Base-by-base conservation (phyloP, 2,888 invertebrate genomes). In the Melipona beecheii region DNA sequence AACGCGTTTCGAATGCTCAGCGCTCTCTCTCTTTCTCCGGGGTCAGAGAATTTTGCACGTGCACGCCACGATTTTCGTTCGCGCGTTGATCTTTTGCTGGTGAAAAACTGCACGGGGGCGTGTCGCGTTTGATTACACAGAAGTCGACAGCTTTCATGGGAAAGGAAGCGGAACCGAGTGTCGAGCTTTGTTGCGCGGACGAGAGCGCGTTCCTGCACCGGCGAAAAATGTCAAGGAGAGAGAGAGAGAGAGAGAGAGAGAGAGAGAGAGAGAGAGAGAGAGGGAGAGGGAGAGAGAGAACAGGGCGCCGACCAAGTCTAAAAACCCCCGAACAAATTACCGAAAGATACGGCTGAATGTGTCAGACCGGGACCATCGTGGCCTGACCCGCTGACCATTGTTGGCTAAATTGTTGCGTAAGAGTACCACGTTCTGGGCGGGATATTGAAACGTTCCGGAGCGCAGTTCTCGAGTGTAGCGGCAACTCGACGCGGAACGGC, bases 281-380 rank as follows among this genome's bases (percentile, higher is more conserved):
- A 19, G 52, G 17, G 52, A 17, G 2, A 19, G 52, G 19, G 52
- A 72, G 75, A 73, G 68, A 60, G 78, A 84, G 81, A 78, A 81
- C 78, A 9, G 43, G 74, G 74, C 72, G 75, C 80, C 62, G 84
- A 73, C 75, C 70, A 76, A 75, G 77, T 68, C 84, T 73, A 83
- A 76, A 86, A 90, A 87, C 83, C 86, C 83, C 86, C 75, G 87
- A 86, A 91, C 90, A 90, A 91, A 92, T 92, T 91, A 87, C 84
- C 78, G 75, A 78, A 83, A 86, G 86, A 88, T 88, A 80, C 86
- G 86, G 87, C 91, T 91, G 91, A 86, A 85, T 80, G 86, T 75
- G 86, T 75, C 24, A 19, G 85, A 21, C 87, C 83, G 24, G 31
- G 17, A 66, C 75, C 80, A 79, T 81, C 83, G 88, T 81, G 81